A percentile compares a stretch with the other conserved stretches of the same genome.
Conservation (phyloP, 2,797 vertebrate genomes). For the Crenuchus spilurus region DNA sequence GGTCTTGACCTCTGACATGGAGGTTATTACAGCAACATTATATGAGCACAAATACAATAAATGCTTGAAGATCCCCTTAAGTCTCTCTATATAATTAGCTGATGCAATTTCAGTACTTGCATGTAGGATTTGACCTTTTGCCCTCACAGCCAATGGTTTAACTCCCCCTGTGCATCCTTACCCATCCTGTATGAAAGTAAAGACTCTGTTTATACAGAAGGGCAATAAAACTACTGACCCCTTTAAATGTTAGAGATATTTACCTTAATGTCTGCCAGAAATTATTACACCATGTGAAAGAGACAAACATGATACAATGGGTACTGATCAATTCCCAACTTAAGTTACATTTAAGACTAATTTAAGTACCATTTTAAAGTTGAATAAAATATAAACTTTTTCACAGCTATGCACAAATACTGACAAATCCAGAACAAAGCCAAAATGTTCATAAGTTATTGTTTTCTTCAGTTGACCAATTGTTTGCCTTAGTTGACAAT, state of each 20-base stretch:
- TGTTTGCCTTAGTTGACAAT: no score
- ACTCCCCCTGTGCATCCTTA: neutral
- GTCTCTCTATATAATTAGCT: no score
- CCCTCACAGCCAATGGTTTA: slow-evolving; percentile 8
- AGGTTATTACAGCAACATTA: neutral
- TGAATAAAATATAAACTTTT: no score
- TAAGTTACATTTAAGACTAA: neutral
- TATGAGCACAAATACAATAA: no score
- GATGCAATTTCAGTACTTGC: neutral
- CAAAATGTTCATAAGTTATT: no score
- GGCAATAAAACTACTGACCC: neutral
- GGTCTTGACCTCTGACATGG: neutral
- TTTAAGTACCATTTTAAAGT: neutral
- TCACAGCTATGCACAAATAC: no score
- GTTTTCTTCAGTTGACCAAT: no score
- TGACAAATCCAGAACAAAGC: no score
- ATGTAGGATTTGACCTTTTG: slow-evolving; percentile 8
- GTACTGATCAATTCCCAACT: neutral
- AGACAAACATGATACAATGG: neutral
- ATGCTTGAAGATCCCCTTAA: no score
- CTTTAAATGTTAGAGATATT: neutral
- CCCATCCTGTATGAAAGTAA: neutral
- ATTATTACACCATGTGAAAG: neutral
- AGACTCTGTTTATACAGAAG: neutral
- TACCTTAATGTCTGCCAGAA: neutral